These are phyloP conservation scores for Sarcophaga variegata DNA, from an alignment of 2,888 invertebrate genomes.

Conservation along the genomic window DNA sequence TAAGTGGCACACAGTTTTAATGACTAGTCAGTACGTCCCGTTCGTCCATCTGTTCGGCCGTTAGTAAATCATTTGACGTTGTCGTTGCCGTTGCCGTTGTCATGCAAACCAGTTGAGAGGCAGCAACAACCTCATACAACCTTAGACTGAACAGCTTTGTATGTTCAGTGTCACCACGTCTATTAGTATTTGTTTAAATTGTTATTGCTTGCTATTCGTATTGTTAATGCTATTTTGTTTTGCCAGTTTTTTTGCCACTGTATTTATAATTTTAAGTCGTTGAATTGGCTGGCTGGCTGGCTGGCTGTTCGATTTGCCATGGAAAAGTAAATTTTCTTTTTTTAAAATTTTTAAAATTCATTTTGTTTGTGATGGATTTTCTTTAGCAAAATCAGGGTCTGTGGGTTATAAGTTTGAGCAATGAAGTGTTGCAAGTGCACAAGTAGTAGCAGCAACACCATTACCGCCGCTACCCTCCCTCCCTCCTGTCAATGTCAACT, in stretches of 20 bases:
- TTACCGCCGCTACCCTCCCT: constrained; percentile 33
- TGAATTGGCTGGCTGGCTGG: not conserved
- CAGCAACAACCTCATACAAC: constrained; percentile 69
- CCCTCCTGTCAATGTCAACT: constrained; percentile 25
- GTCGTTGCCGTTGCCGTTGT: constrained; percentile 25
- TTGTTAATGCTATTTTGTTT: constrained; percentile 71
- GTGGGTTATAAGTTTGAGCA: not conserved
- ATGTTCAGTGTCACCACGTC: constrained; percentile 79
- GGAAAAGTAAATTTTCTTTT: not conserved
- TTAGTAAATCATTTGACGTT: constrained; percentile 31
- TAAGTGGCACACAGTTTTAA: not conserved
- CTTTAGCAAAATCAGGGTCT: constrained; percentile 1
- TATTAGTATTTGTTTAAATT: constrained; percentile 74
- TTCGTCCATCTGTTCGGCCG: no score
- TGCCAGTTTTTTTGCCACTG: constrained; percentile 69
- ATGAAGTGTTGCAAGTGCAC: constrained; percentile 25
- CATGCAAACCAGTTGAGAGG: constrained; percentile 70
- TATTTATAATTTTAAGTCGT: constrained; percentile 38
- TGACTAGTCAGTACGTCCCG: no score
- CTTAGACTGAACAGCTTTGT: constrained; percentile 64
- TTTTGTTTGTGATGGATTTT: not conserved
- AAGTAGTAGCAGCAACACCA: constrained; percentile 21
- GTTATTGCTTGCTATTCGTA: constrained; percentile 59
- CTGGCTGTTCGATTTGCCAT: not conserved
- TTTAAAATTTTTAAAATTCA: constrained; percentile 21